Conservation (phyloP, 2,797 vertebrate genomes). For the Semotilus atromaculatus region DNA sequence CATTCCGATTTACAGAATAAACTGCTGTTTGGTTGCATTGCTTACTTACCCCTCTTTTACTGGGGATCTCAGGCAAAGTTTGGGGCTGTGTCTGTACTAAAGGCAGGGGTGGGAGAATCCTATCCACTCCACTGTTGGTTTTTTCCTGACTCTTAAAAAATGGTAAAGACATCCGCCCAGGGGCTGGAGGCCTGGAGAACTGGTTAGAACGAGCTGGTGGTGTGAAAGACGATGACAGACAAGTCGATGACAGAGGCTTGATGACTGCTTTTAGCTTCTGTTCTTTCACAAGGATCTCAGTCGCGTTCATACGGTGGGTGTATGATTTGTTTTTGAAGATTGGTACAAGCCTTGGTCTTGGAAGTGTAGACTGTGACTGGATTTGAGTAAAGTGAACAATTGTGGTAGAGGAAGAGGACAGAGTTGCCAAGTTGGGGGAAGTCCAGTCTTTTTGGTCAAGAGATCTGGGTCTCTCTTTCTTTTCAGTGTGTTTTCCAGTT, state of each 20-base stretch:
- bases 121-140: neutral
- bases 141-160: constrained; percentile 16
- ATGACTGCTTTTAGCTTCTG: constrained; percentile 16
- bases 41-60: constrained; percentile 55
- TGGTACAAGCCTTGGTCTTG: constrained; percentile 67
- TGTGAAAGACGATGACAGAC: constrained; percentile 13
- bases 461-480: constrained; percentile 14
- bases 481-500: constrained; percentile 27
- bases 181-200: neutral
- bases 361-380: constrained; percentile 1
- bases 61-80: constrained; percentile 19
- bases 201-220: constrained; percentile 24
- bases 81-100: constrained; percentile 15
- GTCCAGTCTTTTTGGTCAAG: constrained; percentile 14
- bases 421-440: constrained; percentile 20
- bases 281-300: constrained; percentile 53
- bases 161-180: constrained; percentile 1
- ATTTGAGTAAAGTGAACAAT: neutral
- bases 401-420: constrained; percentile 8
- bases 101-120: neutral
- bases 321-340: constrained; percentile 68
- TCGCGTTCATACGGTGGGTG: constrained; percentile 49
- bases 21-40: neutral
- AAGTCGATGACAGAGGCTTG: neutral
- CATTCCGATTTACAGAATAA: neutral